phyloP scores from a whole-genome alignment of 2,888 invertebrate species.

The Aplocera efformata region DNA sequence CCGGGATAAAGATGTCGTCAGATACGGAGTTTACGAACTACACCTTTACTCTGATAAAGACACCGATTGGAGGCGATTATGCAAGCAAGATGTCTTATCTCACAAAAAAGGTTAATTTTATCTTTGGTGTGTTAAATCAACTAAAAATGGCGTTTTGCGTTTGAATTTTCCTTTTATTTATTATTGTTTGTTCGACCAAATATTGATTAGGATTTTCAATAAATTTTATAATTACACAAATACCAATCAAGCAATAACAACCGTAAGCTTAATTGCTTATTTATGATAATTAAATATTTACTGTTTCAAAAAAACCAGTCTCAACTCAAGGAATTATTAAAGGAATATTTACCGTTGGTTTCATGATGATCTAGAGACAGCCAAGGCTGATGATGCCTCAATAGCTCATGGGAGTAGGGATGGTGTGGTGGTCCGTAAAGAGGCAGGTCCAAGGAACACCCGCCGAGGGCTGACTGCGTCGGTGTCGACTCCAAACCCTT shows the following conservation, averaged over 20 bases:
- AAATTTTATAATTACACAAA: too few relatives aligned
- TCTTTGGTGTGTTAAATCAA: slow-evolving; percentile 1
- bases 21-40: slow-evolving; percentile 16
- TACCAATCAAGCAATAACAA: too few relatives aligned
- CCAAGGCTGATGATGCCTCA: slow-evolving; percentile 73
- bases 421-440: slow-evolving; percentile 65
- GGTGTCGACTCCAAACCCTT: slow-evolving; percentile 64
- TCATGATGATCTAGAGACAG: slow-evolving; percentile 69
- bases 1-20: slow-evolving; percentile 25
- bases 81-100: slow-evolving; percentile 18
- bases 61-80: slow-evolving; percentile 19
- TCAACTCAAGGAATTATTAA: not conserved
- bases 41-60: slow-evolving; percentile 7
- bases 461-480: slow-evolving; percentile 46
- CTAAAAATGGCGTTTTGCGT: too few relatives aligned
- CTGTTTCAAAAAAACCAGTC: not conserved
- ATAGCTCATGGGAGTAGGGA: slow-evolving; percentile 62
- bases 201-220: too few relatives aligned
- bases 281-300: too few relatives aligned
- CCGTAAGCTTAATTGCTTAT: too few relatives aligned
- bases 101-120: slow-evolving; percentile 12
- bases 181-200: too few relatives aligned
- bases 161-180: too few relatives aligned
- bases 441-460: slow-evolving; percentile 58
- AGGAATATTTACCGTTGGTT: slow-evolving; percentile 44